phyloP scores from a whole-genome alignment of 2,797 vertebrate genomes.

The Hipposideros larvatus region DNA sequence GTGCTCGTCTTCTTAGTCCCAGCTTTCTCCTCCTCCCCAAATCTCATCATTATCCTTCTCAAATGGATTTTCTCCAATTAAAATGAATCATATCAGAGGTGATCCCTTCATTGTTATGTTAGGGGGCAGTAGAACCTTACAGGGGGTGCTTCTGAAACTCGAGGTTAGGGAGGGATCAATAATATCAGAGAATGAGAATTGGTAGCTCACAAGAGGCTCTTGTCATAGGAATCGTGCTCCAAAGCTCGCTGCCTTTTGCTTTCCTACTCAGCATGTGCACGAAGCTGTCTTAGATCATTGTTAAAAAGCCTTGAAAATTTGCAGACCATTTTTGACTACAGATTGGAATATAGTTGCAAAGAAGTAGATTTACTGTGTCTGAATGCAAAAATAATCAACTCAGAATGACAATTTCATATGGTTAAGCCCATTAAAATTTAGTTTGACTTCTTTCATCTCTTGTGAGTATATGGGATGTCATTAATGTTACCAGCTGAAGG shows the following conservation, averaged over 20 bases:
- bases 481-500: slow-evolving; percentile 89
- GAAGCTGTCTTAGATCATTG: slow-evolving; percentile 70
- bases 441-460: slow-evolving; percentile 88
- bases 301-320: slow-evolving; percentile 74
- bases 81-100: slow-evolving; percentile 69
- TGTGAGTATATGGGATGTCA: slow-evolving; percentile 86
- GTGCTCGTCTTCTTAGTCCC: slow-evolving; percentile 65
- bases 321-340: slow-evolving; percentile 83
- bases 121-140: slow-evolving; percentile 54
- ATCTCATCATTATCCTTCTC: neutral
- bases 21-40: neutral
- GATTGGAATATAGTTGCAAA: slow-evolving; percentile 83
- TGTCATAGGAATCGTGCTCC: neutral
- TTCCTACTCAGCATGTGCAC: slow-evolving; percentile 68
- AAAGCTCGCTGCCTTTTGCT: slow-evolving; percentile 68
- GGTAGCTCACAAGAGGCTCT: neutral
- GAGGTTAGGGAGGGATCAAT: neutral
- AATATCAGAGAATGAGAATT: neutral
- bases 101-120: slow-evolving; percentile 66
- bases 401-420: slow-evolving; percentile 86
- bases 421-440: slow-evolving; percentile 86
- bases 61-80: slow-evolving; percentile 79
- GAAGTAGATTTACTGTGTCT: slow-evolving; percentile 80
- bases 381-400: slow-evolving; percentile 85
- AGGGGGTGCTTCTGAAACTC: slow-evolving; percentile 73